Evolutionary conservation across 2,888 invertebrate genomes (phyloP).

Genomic region (Deilephila porcellus): DNA sequence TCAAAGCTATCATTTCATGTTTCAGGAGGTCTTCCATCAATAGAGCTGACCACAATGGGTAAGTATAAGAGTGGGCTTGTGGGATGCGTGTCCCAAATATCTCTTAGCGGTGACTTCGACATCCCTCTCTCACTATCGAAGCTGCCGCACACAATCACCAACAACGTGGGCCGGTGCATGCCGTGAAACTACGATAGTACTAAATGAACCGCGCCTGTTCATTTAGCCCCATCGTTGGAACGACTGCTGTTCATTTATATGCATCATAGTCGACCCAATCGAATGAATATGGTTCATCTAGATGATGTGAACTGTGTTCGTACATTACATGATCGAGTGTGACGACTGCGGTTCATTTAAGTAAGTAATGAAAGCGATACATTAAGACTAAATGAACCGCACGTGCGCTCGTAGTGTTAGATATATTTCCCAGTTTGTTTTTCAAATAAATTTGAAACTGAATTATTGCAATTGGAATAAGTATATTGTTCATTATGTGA

Average conservation of each 20-base stretch:
- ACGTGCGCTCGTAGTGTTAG: not conserved
- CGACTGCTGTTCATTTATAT: not conserved
- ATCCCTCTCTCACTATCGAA: constrained; percentile 88
- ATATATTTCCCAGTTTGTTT: constrained; percentile 3
- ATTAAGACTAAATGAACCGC: not conserved
- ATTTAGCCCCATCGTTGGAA: constrained; percentile 38
- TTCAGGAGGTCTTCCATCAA: constrained; percentile 92
- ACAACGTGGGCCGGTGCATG: constrained; percentile 78
- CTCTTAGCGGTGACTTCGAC: constrained; percentile 91
- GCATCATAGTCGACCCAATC: not conserved
- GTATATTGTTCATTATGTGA: not conserved
- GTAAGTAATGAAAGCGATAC: not conserved
- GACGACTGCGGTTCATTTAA: not conserved
- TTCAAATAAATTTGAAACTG: constrained; percentile 2
- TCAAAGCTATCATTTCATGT: constrained; percentile 39
- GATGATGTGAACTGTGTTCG: not conserved
- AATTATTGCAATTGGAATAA: constrained; percentile 13
- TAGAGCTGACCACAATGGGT: constrained; percentile 88
- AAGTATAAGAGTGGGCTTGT: constrained; percentile 90
- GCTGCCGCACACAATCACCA: constrained; percentile 85
- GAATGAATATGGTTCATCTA: not conserved
- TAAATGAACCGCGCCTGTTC: constrained; percentile 43
- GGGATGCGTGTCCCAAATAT: constrained; percentile 93
- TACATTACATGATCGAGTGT: not conserved
- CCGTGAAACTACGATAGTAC: constrained; percentile 63